Base-by-base conservation (phyloP, 2,888 invertebrate genomes). In the Caenorhabditis becei region DNA sequence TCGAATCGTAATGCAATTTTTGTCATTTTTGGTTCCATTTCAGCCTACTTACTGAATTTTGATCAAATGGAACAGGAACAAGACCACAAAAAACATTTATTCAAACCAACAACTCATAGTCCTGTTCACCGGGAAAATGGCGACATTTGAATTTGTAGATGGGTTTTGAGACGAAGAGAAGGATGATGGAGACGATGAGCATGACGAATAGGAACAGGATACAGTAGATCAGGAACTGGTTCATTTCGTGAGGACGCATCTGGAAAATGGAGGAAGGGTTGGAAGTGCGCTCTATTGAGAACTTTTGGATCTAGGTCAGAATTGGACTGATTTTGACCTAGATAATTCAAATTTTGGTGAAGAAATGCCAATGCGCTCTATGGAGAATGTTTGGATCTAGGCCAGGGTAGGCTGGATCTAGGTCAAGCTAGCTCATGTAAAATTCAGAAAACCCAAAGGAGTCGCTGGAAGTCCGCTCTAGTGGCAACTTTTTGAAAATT, bases 81-180 rank as follows among this genome's bases (percentile, higher is more conserved):
- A 14, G 23, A 28, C 32, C 58, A 41, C 41, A 41, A 41, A 4
- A 47, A 47, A 7, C 47, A 10, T 16, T 41, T 16, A 41, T 41
- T 81, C 70, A 83, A 7, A 82, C 77, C 16, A 84, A 66, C 32
- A 74, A 32, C 35, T 84, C 80, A 54, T 84, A 84, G 7, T 84
- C 84, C 20, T 80, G 80, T 56, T 82, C 80, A 2, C 71, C 67
- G 20, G 84, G 84, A 51, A 84, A 84, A 67, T 84, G 70, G 53
- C 54, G 59, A 20, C 65, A 70, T 53, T 80, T 80, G 35, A 80
- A 71, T 32, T 80, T 51, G 26, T 75, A 75, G 23, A 80, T 80
- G 41, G 80, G 80, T 41, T 59, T 56, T 18, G 80, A 80, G 23
- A 75, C 63, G 75, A 80, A 80, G 10, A 80, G 66, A 23, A 71